These are phyloP conservation scores for Drosophila neonasuta DNA, from an alignment of 2,888 invertebrate genomes.

Conservation along the genomic window DNA sequence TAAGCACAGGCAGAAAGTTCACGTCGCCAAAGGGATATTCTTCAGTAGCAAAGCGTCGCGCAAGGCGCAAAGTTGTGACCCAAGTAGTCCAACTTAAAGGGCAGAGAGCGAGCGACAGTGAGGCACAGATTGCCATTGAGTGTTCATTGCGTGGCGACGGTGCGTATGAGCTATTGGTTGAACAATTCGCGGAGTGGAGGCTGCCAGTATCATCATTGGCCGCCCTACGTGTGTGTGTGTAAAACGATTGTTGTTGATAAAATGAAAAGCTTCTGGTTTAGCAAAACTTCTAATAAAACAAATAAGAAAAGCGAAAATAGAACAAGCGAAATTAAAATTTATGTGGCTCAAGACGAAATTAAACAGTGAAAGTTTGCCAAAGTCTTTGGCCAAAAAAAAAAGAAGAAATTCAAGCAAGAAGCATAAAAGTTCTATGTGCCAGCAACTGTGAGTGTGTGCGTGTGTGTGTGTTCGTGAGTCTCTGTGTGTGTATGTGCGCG, in stretches of 20 bases:
- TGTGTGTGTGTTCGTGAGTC: slow-evolving; percentile 20
- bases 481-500: slow-evolving; percentile 31
- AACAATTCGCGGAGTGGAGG: slow-evolving; percentile 37
- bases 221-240: slow-evolving; percentile 27
- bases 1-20: slow-evolving; percentile 44
- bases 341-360: slow-evolving; percentile 28
- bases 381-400: slow-evolving; percentile 17
- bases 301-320: slow-evolving; percentile 11
- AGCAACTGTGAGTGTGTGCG: slow-evolving; percentile 11
- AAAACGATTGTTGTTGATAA: slow-evolving; percentile 33
- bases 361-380: slow-evolving; percentile 32
- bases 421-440: slow-evolving; percentile 46
- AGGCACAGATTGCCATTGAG: not conserved
- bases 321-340: slow-evolving; percentile 28
- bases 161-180: slow-evolving; percentile 52
- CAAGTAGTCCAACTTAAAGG: slow-evolving; percentile 29
- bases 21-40: slow-evolving; percentile 39
- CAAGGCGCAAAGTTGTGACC: slow-evolving; percentile 59
- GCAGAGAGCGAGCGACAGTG: slow-evolving; percentile 1
- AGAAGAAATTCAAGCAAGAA: slow-evolving; percentile 23
- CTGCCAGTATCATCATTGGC: slow-evolving; percentile 26
- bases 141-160: slow-evolving; percentile 48
- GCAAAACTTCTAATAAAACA: slow-evolving; percentile 38
- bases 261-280: slow-evolving; percentile 48
- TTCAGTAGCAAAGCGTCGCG: slow-evolving; percentile 58